phyloP scores from a whole-genome alignment of 2,113 vertebrate species.

The Myodes glareolus region DNA sequence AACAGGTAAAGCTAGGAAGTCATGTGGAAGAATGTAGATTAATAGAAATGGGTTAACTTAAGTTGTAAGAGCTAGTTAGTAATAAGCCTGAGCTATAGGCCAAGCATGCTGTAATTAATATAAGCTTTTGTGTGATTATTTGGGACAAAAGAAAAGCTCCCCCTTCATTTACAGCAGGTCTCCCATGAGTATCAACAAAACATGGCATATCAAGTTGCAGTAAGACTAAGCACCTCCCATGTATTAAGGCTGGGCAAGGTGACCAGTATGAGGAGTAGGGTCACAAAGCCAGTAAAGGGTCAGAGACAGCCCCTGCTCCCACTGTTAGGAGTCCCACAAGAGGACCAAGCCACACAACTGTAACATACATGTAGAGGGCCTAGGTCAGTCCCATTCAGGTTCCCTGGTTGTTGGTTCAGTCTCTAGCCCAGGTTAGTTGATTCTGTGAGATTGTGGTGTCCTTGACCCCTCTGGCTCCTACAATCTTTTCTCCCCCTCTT shows the following conservation, averaged over 20 bases:
- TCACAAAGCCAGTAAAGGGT: neutral
- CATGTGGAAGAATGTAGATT: too few species aligned
- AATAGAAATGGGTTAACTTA: too few species aligned
- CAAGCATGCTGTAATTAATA: too few species aligned
- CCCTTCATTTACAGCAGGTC: too few species aligned
- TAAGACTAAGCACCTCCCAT: neutral
- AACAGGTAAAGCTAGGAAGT: too few species aligned
- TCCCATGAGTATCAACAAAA: neutral
- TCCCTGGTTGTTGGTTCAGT: neutral
- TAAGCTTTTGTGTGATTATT: too few species aligned
- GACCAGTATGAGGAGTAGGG: neutral
- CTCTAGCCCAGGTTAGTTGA: neutral
- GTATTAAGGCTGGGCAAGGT: neutral
- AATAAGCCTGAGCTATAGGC: too few species aligned
- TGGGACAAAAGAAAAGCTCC: too few species aligned
- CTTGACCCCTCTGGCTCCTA: neutral
- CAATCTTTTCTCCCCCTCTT: neutral
- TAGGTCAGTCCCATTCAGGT: neutral
- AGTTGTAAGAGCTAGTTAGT: too few species aligned
- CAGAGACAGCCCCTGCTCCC: neutral
- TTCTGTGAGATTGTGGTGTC: neutral
- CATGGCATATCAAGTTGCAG: neutral
- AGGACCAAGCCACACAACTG: neutral
- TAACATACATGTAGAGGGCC: too few species aligned
- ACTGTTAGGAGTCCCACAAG: neutral